A percentile compares a stretch with the other conserved stretches of the same genome.
phyloP scores from a whole-genome alignment of 2,888 invertebrate genomes.

The Melieria crassipennis region DNA sequence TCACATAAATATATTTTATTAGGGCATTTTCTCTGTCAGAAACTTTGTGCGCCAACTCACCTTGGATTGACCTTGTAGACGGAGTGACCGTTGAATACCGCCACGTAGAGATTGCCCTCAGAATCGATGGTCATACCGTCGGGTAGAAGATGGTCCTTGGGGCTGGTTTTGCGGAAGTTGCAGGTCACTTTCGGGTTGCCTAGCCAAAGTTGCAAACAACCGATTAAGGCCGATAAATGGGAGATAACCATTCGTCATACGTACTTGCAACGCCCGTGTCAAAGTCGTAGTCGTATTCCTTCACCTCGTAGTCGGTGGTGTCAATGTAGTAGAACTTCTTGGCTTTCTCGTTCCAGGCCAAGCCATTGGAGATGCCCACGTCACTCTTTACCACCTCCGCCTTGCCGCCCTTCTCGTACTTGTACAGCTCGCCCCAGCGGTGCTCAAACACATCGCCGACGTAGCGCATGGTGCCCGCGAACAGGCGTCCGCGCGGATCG shows the following conservation, averaged over 20 bases:
- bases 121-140: constrained; percentile 85
- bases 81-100: constrained; percentile 75
- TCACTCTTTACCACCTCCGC: constrained; percentile 53
- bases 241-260: constrained; percentile 49
- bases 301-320: constrained; percentile 73
- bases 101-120: constrained; percentile 81
- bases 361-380: constrained; percentile 79
- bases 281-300: constrained; percentile 78
- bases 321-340: constrained; percentile 81
- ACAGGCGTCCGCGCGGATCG: constrained; percentile 77
- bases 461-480: constrained; percentile 71
- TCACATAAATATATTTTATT: constrained; percentile 77
- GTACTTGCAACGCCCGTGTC: constrained; percentile 73
- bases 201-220: constrained; percentile 30
- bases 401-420: constrained; percentile 53
- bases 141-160: constrained; percentile 67
- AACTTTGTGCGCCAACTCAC: constrained; percentile 53
- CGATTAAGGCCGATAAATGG: neutral
- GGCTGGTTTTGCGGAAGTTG: constrained; percentile 65
- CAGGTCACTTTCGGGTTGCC: constrained; percentile 71
- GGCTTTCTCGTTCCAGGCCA: constrained; percentile 77
- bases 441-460: constrained; percentile 57
- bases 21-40: constrained; percentile 60
- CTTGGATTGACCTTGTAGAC: constrained; percentile 65
- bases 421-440: constrained; percentile 62